Percentiles rank a stretch among this genome's conserved stretches.
phyloP scores from a whole-genome alignment of 2,797 vertebrate genomes.

The Brachymystax lenok region DNA sequence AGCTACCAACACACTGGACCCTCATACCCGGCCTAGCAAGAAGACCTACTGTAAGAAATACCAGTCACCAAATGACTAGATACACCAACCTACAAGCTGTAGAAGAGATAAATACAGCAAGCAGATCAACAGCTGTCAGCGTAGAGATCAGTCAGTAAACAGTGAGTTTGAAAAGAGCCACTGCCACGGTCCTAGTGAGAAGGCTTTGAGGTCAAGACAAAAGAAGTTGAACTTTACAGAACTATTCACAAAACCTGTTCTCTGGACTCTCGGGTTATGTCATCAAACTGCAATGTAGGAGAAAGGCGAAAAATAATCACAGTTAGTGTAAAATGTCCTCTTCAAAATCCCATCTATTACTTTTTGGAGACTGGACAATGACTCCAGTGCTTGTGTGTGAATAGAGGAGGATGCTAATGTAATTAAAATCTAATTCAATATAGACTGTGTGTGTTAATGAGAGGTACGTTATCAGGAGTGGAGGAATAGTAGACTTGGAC shows the following conservation, averaged over 20 bases:
- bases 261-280: neutral
- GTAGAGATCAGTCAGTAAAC: neutral
- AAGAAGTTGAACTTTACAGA: neutral
- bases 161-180: conserved; percentile 5
- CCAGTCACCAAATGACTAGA: neutral
- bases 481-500: neutral
- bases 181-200: neutral
- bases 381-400: neutral
- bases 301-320: neutral
- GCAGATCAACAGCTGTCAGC: neutral
- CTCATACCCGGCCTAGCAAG: neutral
- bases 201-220: neutral
- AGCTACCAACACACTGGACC: neutral
- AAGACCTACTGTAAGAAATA: neutral
- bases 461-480: neutral
- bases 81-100: neutral
- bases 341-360: no score
- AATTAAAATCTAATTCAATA: neutral
- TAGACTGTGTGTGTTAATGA: neutral
- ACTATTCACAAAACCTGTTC: neutral
- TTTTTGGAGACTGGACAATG: no score
- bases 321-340: no score
- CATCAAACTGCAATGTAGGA: neutral
- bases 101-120: neutral
- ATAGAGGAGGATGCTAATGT: neutral